These are phyloP conservation scores for Hylia prasina DNA, from an alignment of 2,113 vertebrate species.

Conservation along the genomic window DNA sequence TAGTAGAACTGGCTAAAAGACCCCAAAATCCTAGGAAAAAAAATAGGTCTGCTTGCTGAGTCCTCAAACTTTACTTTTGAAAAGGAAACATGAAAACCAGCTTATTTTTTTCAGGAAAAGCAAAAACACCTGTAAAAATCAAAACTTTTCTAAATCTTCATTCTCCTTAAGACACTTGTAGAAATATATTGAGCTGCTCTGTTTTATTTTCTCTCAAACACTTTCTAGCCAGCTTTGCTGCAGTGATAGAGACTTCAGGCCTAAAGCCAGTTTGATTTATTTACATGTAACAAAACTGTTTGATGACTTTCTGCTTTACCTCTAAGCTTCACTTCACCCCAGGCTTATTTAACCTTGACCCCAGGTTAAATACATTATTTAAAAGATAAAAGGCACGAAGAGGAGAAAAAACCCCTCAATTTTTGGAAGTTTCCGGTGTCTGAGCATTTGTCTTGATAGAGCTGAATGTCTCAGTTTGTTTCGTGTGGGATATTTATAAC, in stretches of 20 bases:
- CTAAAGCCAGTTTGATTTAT: not conserved
- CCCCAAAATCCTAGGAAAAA: not conserved
- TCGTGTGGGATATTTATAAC: not conserved
- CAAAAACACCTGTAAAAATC: not conserved
- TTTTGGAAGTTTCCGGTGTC: not conserved
- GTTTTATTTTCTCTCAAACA: not conserved
- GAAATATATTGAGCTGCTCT: not conserved
- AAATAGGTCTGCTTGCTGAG: not conserved
- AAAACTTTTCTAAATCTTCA: not conserved
- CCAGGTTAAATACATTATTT: not conserved
- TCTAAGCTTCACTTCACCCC: not conserved
- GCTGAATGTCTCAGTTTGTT: not conserved
- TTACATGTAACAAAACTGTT: not conserved
- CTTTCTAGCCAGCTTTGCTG: not conserved
- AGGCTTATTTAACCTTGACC: not conserved
- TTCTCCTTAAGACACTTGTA: not conserved
- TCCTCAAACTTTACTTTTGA: not conserved
- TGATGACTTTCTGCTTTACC: not conserved
- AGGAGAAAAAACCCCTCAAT: accelerated
- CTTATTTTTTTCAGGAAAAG: not conserved
- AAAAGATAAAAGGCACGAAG: not conserved
- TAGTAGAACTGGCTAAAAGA: not conserved
- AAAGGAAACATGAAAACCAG: not conserved
- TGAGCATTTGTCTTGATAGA: not conserved
- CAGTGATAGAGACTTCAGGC: not conserved